phyloP scores from a whole-genome alignment of 2,888 invertebrate species.

The Eustalomyia histrio region DNA sequence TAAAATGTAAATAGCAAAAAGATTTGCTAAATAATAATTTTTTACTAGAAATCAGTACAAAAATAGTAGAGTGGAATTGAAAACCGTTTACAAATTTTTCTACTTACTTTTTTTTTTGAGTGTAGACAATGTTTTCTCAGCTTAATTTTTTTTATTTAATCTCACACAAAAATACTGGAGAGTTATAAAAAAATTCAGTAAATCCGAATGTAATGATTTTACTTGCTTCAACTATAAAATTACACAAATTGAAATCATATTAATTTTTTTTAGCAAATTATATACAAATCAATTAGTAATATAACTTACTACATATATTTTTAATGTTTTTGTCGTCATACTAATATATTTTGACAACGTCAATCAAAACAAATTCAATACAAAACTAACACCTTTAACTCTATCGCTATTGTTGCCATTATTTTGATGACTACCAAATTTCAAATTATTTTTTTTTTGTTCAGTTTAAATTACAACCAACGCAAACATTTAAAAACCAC shows the following conservation, averaged over 20 bases:
- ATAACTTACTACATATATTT: not conserved
- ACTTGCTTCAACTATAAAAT: not conserved
- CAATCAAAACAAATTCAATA: slow-evolving; percentile 44
- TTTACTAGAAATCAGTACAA: too few species aligned
- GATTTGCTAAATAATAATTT: too few species aligned
- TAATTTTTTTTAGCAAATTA: not conserved
- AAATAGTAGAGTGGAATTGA: too few species aligned
- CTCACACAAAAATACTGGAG: too few species aligned
- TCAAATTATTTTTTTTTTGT: slow-evolving; percentile 1
- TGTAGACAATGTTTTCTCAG: too few species aligned
- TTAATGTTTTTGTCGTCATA: not conserved
- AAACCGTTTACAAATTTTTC: too few species aligned
- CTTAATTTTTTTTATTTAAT: too few species aligned
- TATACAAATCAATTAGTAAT: not conserved
- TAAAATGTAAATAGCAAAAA: too few species aligned
- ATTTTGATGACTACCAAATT: slow-evolving; percentile 31
- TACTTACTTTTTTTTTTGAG: too few species aligned
- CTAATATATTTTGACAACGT: slow-evolving; percentile 30
- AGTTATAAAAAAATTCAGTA: too few species aligned
- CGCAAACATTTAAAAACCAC: slow-evolving; percentile 20
- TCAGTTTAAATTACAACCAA: slow-evolving; percentile 22
- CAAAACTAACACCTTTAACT: not conserved
- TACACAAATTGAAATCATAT: not conserved
- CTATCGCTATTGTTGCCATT: slow-evolving; percentile 19
- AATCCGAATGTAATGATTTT: too few species aligned